Base-by-base conservation (phyloP, 2,113 vertebrate genomes). In the Toxotes jaculatrix region DNA sequence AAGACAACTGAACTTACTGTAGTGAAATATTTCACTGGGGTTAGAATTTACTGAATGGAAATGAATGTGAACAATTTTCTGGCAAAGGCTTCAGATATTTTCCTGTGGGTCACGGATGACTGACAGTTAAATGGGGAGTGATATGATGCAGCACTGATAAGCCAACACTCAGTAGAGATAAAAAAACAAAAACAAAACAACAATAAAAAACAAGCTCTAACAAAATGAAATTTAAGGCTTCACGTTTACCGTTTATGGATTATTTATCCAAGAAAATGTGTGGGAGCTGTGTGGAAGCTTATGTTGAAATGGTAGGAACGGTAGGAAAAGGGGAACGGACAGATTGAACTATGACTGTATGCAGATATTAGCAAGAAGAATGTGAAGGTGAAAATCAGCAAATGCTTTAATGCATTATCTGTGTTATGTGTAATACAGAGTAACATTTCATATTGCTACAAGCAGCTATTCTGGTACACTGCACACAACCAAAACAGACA, bases 401-500 rank as follows among this genome's bases (percentile, higher is more conserved):
- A 73, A 59, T 19, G 21, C 2, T 31, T 19, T 38, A 13, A 67
- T 19, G 38, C 7, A 38, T 17, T 12, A 60, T 34, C 8, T 68
- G 21, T n/a, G n/a, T 19, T 16, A 38, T 64, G 32, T 31, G 36
- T 36, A 32, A 51, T 21, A 62, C 1, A 82, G 10, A 36, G 42
- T 27, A 42, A 43, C 13, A 65, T 74, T 38, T 86, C 59, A 62
- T 38, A 10, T 5, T 31, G 73, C 40, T 10, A 49, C 45, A 60
- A 59, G 10, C 49, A 32, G 66, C 23, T 34, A 2, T 16, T 60
- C 59, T 59, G 74, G 56, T 63, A 10, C 49, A 61, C 0, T 34
- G 63, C 8, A 62, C 63, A 59, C 27, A 62, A 49, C 53, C 27
- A 34, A 85, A 76, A 64, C 67, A 27, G n/a, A 43, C 13, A 23